Conservation (phyloP, 2,797 vertebrate genomes). For the Lepidocolaptes lacrymiger region DNA sequence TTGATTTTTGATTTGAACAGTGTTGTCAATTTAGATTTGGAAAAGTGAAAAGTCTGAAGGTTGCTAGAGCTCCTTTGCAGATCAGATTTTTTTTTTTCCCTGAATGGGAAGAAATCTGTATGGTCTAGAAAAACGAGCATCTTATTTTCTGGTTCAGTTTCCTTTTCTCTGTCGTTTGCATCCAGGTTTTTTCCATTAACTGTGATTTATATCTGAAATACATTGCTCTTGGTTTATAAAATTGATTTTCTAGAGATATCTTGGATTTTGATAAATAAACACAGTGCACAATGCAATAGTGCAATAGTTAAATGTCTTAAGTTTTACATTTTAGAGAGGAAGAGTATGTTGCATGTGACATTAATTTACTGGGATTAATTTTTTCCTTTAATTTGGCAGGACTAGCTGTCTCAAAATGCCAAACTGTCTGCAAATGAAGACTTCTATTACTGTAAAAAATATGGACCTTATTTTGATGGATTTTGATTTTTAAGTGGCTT, state of each 20-base stretch:
- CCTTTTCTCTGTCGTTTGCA: background rate
- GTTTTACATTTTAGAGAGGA: background rate
- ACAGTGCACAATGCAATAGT: background rate
- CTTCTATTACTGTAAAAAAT: background rate
- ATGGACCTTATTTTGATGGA: background rate
- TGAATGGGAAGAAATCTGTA: background rate
- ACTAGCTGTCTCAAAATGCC: background rate
- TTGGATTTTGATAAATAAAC: background rate
- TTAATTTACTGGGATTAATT: background rate
- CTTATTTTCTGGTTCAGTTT: background rate
- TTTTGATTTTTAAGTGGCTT: background rate
- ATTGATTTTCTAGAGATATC: background rate
- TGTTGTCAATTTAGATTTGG: background rate
- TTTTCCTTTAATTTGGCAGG: background rate
- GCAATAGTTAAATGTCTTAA: background rate
- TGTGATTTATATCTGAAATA: background rate
- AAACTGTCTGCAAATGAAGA: background rate
- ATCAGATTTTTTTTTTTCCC: background rate
- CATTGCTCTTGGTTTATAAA: background rate
- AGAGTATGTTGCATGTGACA: background rate
- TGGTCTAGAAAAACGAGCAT: background rate
- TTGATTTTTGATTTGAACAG: background rate
- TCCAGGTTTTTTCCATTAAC: background rate
- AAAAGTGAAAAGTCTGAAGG: background rate
- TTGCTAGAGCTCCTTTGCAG: background rate